phyloP scores from a whole-genome alignment of 1,140 invertebrate species.

The Neodiprion virginianus region DNA sequence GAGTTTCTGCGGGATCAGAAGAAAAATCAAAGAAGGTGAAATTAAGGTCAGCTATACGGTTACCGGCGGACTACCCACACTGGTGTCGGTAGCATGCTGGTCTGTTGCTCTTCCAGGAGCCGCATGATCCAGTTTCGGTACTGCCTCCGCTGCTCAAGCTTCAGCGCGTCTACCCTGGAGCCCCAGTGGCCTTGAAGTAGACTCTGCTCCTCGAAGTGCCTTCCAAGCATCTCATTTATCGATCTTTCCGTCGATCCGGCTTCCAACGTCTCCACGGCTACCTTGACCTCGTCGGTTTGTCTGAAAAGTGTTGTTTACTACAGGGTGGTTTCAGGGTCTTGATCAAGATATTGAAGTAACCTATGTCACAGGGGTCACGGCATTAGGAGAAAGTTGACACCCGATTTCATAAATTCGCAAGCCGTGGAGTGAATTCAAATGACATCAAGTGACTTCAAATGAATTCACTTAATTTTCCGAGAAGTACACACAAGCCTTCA shows the following conservation, averaged over 20 bases:
- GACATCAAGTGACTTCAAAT: too few species aligned
- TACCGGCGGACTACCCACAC: constrained; percentile 56
- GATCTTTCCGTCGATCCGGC: constrained; percentile 75
- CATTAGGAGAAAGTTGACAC: neutral
- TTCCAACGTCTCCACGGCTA: constrained; percentile 72
- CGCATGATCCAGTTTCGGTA: constrained; percentile 83
- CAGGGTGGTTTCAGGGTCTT: constrained; percentile 2
- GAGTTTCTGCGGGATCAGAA: constrained; percentile 47
- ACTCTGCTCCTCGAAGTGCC: constrained; percentile 80
- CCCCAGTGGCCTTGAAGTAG: constrained; percentile 79
- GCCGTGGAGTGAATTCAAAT: too few species aligned
- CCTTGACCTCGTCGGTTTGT: constrained; percentile 81
- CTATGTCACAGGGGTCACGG: too few species aligned
- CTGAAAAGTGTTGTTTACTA: constrained; percentile 50
- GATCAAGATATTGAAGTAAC: neutral
- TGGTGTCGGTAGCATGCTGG: constrained; percentile 62
- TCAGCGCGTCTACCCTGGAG: constrained; percentile 74
- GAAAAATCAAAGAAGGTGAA: neutral
- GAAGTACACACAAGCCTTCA: too few species aligned
- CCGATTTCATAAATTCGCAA: neutral
- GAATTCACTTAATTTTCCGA: too few species aligned
- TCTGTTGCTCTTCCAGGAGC: constrained; percentile 74
- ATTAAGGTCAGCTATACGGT: constrained; percentile 20
- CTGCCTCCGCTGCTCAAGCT: constrained; percentile 75
- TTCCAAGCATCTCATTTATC: constrained; percentile 77